A percentile compares a stretch with the other conserved stretches of the same genome.
Evolutionary conservation across 2,797 vertebrate genomes (phyloP).

Genomic region (Acrossocheilus fasciatus): DNA sequence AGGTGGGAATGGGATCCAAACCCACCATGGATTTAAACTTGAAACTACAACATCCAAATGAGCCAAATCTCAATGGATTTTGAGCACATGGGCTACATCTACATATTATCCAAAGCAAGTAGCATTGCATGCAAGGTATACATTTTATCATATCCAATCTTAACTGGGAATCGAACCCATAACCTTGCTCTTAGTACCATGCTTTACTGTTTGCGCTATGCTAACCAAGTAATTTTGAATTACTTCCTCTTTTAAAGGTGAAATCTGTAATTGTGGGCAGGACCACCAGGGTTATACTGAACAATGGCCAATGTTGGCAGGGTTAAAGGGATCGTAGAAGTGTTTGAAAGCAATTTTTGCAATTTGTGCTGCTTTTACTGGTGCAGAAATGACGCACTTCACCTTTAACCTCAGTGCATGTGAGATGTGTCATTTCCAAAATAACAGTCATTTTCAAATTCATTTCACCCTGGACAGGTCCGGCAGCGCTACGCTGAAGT

Average conservation of each 20-base stretch:
- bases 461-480: conserved; percentile 5
- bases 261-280: neutral
- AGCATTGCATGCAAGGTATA: neutral
- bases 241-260: neutral
- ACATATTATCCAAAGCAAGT: neutral
- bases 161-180: neutral
- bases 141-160: neutral
- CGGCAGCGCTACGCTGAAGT: neutral
- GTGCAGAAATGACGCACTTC: conserved; percentile 4
- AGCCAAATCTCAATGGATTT: neutral
- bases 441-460: conserved; percentile 29
- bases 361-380: conserved; percentile 3
- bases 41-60: neutral
- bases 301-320: neutral
- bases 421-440: conserved; percentile 23
- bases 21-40: neutral
- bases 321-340: neutral
- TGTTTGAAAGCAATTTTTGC: neutral
- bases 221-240: neutral
- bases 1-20: neutral
- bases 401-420: conserved; percentile 24
- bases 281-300: neutral
- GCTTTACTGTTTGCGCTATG: neutral
- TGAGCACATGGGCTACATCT: neutral
- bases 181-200: neutral